A percentile compares a stretch with the other conserved stretches of the same genome.
Conservation (phyloP, 2,888 invertebrate genomes). For the Campoplex capitator region DNA sequence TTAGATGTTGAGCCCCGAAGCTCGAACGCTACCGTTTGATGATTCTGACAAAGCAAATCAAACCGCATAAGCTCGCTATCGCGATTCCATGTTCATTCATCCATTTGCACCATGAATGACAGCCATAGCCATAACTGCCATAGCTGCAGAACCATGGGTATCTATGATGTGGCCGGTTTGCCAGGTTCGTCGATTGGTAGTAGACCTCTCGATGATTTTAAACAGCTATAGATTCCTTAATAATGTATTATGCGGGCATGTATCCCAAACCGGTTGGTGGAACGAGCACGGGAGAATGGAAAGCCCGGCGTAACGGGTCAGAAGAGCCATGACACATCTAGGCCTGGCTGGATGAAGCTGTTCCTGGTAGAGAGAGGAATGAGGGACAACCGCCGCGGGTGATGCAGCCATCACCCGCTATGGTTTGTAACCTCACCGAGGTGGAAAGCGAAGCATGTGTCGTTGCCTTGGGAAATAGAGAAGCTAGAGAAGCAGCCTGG, state of each 20-base stretch:
- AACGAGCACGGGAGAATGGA: slow-evolving; percentile 18
- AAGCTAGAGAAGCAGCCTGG: slow-evolving; percentile 18
- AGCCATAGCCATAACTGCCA: slow-evolving; percentile 21
- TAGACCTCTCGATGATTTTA: slow-evolving; percentile 10
- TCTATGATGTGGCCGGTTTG: slow-evolving; percentile 59
- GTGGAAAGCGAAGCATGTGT: slow-evolving; percentile 43
- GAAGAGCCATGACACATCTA: slow-evolving; percentile 13
- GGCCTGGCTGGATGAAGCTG: slow-evolving; percentile 4
- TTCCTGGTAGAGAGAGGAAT: slow-evolving; percentile 42
- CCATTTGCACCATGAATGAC: slow-evolving; percentile 49
- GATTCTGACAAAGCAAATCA: slow-evolving; percentile 34
- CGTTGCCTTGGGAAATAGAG: slow-evolving; percentile 21
- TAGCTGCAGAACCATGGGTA: no score
- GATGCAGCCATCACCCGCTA: slow-evolving; percentile 1
- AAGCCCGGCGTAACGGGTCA: neutral
- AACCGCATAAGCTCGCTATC: slow-evolving; percentile 45
- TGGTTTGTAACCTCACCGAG: slow-evolving; percentile 35
- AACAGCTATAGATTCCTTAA: neutral
- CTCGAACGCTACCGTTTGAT: neutral
- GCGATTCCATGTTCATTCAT: slow-evolving; percentile 53
- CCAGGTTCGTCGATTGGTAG: slow-evolving; percentile 44
- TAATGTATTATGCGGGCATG: slow-evolving; percentile 11
- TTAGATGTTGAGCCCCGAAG: slow-evolving; percentile 30
- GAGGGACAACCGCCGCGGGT: slow-evolving; percentile 44
- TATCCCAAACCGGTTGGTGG: slow-evolving; percentile 28